Base-by-base conservation (phyloP, 2,888 invertebrate species). In the Leptinotarsa peninsularis region DNA sequence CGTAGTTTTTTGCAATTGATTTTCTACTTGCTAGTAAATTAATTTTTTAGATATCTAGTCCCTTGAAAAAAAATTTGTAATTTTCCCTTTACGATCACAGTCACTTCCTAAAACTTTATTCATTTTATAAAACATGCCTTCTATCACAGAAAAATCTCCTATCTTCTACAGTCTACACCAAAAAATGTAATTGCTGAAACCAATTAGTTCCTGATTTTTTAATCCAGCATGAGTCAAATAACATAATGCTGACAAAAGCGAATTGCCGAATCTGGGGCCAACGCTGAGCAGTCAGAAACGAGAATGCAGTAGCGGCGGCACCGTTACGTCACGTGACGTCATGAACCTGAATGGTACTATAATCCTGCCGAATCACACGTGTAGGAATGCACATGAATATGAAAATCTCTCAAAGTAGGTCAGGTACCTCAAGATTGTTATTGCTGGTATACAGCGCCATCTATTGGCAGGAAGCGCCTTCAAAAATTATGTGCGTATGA, bases 381-480 rank as follows among this genome's bases (percentile, higher is more conserved):
- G 88, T 87, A 86, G 85, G 88, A 88, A 88, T 88, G 88, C 86
- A 86, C 85, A 86, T 83, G 83, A 83, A 86, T 86, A 86, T 74
- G 69, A 75, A 77, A 69, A 71, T 63, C 54, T 23, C 54, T 21
- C 27, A 73, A 80, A 79, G 78, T 80, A 80, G 80, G 80, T 80
- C 80, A 80, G 78, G 76, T 60, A 76, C 72, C 23, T 5, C 54
- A 56, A 66, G 4, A 15, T 56, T 56, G 23, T 49, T 13, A 15
- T 21, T 1, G 5, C 66, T 66, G 23, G 14, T 14, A 5, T 27
- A 23, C 4, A 4, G 14, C 23, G 50, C 60, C 78, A 72, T 76
- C 76, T 78, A 49, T 33, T 21, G 23, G 21, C 1, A 5, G 7
- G 4, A 13, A 14, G 58, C 18, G 43, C 7, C 7, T 43, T 43